Conservation (phyloP, 2,797 vertebrate species). For the Eurystomus glaucurus region DNA sequence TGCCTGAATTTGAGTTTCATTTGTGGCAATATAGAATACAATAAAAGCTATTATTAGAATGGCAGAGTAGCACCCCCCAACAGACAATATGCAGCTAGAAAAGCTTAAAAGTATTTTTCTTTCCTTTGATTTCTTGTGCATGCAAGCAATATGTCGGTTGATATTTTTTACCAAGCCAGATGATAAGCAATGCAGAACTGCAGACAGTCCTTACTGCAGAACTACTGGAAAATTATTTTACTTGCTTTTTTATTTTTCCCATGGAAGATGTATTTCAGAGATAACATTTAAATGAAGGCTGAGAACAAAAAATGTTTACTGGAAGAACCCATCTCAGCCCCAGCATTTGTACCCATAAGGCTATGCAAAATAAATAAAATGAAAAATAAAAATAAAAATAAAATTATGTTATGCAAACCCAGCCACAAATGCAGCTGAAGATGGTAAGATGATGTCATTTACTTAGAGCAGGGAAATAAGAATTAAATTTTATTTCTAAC, state of each 20-base stretch:
- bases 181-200: neutral
- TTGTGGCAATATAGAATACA: neutral
- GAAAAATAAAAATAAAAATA: neutral
- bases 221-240: neutral
- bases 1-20: neutral
- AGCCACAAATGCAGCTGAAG: neutral
- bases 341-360: neutral
- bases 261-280: neutral
- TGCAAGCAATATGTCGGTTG: neutral
- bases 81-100: neutral
- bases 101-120: neutral
- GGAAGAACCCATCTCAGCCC: neutral
- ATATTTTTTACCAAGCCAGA: neutral
- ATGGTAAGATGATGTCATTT: neutral
- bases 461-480: neutral
- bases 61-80: neutral
- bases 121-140: neutral
- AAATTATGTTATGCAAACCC: neutral
- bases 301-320: neutral
- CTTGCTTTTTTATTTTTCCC: neutral
- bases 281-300: neutral
- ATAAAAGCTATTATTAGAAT: neutral
- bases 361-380: neutral
- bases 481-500: neutral
- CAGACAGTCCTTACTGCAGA: neutral